Conservation (phyloP, 1,140 invertebrate genomes). For the Dinoponera quadriceps region DNA sequence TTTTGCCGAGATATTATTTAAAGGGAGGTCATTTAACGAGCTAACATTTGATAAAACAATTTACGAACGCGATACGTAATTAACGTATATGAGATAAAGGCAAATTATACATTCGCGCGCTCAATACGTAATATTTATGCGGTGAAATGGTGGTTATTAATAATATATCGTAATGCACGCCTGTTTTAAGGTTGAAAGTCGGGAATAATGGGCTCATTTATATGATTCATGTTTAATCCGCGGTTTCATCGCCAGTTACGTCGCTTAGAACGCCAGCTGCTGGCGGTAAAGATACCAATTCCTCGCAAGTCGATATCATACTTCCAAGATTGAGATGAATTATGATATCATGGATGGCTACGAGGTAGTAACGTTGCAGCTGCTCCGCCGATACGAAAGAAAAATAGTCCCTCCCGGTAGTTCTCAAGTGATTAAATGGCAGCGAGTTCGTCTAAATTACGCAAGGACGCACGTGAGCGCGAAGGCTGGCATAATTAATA, state of each 20-base stretch:
- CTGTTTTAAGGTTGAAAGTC: background rate
- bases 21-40: conserved; percentile 2
- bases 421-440: conserved; percentile 51
- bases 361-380: conserved; percentile 47
- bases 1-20: conserved; percentile 14
- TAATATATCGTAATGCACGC: conserved; percentile 16
- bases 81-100: conserved; percentile 6
- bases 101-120: background rate
- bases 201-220: conserved; percentile 38
- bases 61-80: conserved; percentile 7
- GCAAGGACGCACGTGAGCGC: background rate
- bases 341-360: conserved; percentile 52
- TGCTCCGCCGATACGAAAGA: conserved; percentile 45
- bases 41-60: conserved; percentile 9
- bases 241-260: conserved; percentile 42
- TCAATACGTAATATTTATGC: background rate
- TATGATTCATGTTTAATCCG: conserved; percentile 55
- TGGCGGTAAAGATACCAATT: conserved; percentile 47
- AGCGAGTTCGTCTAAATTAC: conserved; percentile 44
- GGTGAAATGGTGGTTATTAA: background rate
- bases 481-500: conserved; percentile 26
- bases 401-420: conserved; percentile 37
- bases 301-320: conserved; percentile 50
- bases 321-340: conserved; percentile 57
- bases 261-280: conserved; percentile 44